Conservation (phyloP, 2,888 invertebrate species). For the Drosophila buzzatii region DNA sequence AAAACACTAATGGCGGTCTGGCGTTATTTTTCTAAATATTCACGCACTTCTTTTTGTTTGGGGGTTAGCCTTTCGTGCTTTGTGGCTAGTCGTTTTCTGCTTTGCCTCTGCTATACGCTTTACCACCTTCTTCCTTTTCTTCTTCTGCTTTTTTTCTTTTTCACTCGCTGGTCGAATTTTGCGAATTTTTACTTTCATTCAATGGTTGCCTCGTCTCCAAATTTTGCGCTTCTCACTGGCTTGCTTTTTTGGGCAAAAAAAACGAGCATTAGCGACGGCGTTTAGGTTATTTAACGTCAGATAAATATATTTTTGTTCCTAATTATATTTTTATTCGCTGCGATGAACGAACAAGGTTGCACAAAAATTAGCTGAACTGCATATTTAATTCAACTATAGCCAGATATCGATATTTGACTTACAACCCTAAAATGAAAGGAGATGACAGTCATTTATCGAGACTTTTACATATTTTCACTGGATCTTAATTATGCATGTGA, state of each 20-base stretch:
- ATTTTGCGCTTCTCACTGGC: slow-evolving; percentile 50
- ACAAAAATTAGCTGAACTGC: slow-evolving; percentile 62
- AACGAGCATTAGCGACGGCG: slow-evolving; percentile 50
- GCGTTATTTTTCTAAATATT: slow-evolving; percentile 77
- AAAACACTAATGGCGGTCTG: slow-evolving; percentile 67
- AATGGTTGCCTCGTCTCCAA: slow-evolving; percentile 56
- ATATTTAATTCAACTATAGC: slow-evolving; percentile 49
- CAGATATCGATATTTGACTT: slow-evolving; percentile 32
- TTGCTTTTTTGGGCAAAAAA: slow-evolving; percentile 36
- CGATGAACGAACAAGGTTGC: slow-evolving; percentile 63
- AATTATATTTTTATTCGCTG: slow-evolving; percentile 67
- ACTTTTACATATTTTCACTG: neutral
- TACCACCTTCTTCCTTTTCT: slow-evolving; percentile 39
- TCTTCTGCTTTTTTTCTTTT: slow-evolving; percentile 57
- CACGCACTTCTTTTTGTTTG: slow-evolving; percentile 68
- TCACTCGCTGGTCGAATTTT: slow-evolving; percentile 58
- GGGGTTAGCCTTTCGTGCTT: slow-evolving; percentile 71
- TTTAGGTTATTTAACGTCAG: slow-evolving; percentile 51
- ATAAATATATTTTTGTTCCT: slow-evolving; percentile 58
- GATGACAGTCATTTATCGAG: slow-evolving; percentile 12
- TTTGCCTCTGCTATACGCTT: slow-evolving; percentile 37
- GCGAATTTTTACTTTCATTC: slow-evolving; percentile 62
- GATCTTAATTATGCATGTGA: accelerated
- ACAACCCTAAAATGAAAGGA: slow-evolving; percentile 22
- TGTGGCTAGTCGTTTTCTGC: slow-evolving; percentile 65